phyloP scores from a whole-genome alignment of 2,113 vertebrate genomes.

The Paradoxurus hermaphroditus region DNA sequence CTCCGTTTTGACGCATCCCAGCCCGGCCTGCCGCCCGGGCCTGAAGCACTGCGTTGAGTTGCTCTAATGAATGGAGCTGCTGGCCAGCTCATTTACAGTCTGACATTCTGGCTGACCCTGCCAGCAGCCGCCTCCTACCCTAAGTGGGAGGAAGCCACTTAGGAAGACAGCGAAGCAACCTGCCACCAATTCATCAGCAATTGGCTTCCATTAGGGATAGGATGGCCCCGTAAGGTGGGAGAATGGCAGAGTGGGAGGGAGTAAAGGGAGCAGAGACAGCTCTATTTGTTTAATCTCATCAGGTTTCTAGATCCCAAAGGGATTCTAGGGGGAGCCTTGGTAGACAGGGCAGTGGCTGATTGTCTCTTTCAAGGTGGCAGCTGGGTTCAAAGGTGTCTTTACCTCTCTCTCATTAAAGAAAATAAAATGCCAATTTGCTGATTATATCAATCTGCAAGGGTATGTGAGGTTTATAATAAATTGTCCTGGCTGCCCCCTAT shows the following conservation, averaged over 20 bases:
- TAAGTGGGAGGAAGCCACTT: conserved; percentile 64
- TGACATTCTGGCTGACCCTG: conserved; percentile 69
- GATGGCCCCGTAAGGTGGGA: neutral
- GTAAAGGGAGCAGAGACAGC: neutral
- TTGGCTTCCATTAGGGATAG: neutral
- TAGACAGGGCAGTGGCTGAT: neutral
- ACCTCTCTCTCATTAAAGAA: neutral
- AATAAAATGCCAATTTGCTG: neutral
- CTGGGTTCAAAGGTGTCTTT: neutral
- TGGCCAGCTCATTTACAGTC: conserved; percentile 73
- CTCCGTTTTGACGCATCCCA: conserved; percentile 41
- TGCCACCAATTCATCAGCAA: conserved; percentile 35
- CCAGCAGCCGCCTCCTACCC: conserved; percentile 61
- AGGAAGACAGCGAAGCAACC: conserved; percentile 48
- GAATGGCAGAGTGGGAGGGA: neutral
- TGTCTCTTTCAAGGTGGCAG: neutral
- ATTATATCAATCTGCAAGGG: neutral
- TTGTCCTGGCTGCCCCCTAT: neutral
- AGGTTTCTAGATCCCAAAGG: neutral
- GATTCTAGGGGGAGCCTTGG: neutral
- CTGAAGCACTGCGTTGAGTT: conserved; percentile 65
- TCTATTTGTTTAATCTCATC: neutral
- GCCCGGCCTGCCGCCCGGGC: neutral
- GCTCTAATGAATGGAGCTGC: conserved; percentile 77
- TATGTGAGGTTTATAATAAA: neutral